Percentiles rank a stretch among this genome's conserved stretches.
phyloP scores from a whole-genome alignment of 2,113 vertebrate species.

The Crotalus viridis region DNA sequence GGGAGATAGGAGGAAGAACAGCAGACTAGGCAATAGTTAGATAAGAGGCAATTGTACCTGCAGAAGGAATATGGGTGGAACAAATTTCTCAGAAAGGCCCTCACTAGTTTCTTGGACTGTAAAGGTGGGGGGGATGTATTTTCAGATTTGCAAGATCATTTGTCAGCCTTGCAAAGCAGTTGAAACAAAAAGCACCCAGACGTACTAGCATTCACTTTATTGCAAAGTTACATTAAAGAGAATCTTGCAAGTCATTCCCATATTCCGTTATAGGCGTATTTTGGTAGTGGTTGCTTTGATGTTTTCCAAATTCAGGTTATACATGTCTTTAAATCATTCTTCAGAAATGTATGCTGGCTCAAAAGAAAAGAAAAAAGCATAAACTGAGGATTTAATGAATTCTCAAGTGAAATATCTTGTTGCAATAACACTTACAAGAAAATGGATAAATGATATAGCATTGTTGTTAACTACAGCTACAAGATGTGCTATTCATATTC shows the following conservation, averaged over 20 bases:
- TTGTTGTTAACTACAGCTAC: not conserved
- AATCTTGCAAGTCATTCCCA: not conserved
- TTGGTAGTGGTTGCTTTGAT: not conserved
- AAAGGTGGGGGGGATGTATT: not conserved
- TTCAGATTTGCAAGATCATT: not conserved
- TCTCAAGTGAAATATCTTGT: not conserved
- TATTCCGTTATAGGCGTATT: not conserved
- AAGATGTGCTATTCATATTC: not conserved
- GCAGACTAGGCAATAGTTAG: not conserved
- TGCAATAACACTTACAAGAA: not conserved
- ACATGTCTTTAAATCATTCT: not conserved
- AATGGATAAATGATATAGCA: not conserved
- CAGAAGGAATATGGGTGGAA: not conserved
- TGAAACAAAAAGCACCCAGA: not conserved
- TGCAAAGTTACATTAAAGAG: not conserved
- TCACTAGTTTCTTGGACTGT: not conserved
- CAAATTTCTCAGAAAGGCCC: not conserved
- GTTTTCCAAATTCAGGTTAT: not conserved
- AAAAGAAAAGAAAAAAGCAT: not conserved
- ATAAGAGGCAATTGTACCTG: not conserved
- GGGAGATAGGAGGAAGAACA: not conserved
- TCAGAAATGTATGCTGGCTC: not conserved
- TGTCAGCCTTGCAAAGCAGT: not conserved
- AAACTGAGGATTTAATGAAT: not conserved
- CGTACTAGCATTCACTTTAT: not conserved